Percentiles rank a stretch among this genome's conserved stretches.
These are phyloP conservation scores for Troides oblongomaculatus DNA, from an alignment of 2,888 invertebrate genomes.

Conservation along the genomic window DNA sequence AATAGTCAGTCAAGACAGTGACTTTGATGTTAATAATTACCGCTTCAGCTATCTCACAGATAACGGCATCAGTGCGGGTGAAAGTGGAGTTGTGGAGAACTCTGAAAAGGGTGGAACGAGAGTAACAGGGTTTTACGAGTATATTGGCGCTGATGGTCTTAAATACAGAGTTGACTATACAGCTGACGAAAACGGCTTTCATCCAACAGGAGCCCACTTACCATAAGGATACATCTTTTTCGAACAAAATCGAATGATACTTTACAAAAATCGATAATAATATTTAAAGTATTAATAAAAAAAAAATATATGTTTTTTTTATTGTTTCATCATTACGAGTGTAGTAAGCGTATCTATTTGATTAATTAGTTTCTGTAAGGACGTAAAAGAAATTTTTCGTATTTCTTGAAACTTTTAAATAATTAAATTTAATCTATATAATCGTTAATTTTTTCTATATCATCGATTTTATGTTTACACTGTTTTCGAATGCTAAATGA, in stretches of 20 bases:
- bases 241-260: constrained; percentile 24
- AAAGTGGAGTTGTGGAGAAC: constrained; percentile 80
- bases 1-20: constrained; percentile 77
- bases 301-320: no score
- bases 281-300: constrained; percentile 15
- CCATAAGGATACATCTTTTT: constrained; percentile 42
- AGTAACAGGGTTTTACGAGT: constrained; percentile 84
- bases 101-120: constrained; percentile 77
- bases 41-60: constrained; percentile 82
- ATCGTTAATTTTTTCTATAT: no score
- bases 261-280: not conserved
- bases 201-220: constrained; percentile 77
- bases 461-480: no score
- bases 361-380: no score
- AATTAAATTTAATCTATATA: no score
- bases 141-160: constrained; percentile 82
- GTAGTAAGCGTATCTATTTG: no score
- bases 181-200: constrained; percentile 82
- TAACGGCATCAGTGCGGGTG: constrained; percentile 83
- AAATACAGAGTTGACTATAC: constrained; percentile 80
- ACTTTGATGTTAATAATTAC: constrained; percentile 76
- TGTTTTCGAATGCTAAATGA: no score
- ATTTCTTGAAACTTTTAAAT: no score
- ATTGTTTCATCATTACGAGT: no score
- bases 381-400: no score